Conservation (phyloP, 2,113 vertebrate genomes). For the Axis porcinus region DNA sequence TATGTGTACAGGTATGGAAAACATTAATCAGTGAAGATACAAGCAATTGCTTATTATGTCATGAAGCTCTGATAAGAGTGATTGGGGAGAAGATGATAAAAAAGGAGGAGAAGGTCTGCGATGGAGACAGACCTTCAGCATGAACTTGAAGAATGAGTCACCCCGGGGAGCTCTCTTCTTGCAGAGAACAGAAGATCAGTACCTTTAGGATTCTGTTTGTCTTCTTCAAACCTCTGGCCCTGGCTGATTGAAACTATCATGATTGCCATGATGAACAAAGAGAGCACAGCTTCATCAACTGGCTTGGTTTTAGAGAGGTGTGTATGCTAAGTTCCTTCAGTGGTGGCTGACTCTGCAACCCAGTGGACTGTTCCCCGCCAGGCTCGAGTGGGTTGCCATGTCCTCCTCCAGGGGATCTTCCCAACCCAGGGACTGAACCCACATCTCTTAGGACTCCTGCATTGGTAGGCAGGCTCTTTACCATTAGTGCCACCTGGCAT, state of each 20-base stretch:
- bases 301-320: background rate
- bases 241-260: background rate
- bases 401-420: background rate
- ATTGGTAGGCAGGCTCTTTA: background rate
- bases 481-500: background rate
- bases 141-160: background rate
- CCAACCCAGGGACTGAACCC: background rate
- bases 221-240: background rate
- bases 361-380: background rate
- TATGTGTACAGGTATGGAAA: background rate
- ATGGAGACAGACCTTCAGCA: background rate
- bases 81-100: background rate
- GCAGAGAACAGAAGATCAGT: background rate
- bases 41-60: background rate
- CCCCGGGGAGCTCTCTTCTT: background rate
- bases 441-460: background rate
- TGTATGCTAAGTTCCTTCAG: background rate
- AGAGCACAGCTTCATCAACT: background rate
- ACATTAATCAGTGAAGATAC: background rate
- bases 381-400: background rate
- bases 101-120: background rate
- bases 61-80: background rate
- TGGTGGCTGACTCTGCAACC: background rate
- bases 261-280: background rate
- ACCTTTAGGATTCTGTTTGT: background rate